A percentile compares a stretch with the other conserved stretches of the same genome.
Conservation (phyloP, 2,797 vertebrate species). For the Cossypha niveicapilla region DNA sequence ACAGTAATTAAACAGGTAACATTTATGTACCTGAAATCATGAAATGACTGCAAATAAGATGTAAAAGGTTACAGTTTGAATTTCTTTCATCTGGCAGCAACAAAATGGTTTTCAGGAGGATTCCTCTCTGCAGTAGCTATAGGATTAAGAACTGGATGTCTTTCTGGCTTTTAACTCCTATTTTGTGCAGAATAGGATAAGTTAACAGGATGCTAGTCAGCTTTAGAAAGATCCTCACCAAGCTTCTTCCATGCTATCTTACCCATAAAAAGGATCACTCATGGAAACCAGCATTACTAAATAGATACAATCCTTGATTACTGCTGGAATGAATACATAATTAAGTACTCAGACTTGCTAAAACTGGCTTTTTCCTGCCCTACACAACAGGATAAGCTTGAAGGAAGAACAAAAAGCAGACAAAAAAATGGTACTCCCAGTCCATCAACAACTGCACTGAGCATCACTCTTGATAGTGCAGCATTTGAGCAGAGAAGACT, state of each 20-base stretch:
- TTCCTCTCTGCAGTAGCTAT: background rate
- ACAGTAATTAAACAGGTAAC: conserved; percentile 16
- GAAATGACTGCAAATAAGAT: background rate
- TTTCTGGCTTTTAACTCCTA: background rate
- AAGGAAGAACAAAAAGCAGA: background rate
- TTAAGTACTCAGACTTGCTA: background rate
- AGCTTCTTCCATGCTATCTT: fast-evolving
- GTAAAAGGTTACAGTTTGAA: background rate
- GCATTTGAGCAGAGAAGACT: background rate
- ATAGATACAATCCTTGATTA: background rate
- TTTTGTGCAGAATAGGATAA: background rate
- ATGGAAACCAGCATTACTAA: background rate
- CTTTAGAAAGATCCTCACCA: background rate
- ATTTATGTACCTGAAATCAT: conserved; percentile 12
- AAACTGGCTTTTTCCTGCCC: background rate
- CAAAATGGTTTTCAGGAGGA: background rate
- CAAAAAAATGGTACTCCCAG: background rate
- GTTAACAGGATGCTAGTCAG: background rate
- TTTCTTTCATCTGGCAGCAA: background rate
- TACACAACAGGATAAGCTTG: background rate
- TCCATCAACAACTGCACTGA: background rate
- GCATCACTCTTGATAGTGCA: background rate
- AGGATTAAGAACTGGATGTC: background rate
- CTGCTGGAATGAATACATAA: background rate
- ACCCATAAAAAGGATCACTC: background rate